Evolutionary conservation across 2,113 vertebrate species (phyloP).

Genomic region (Paradoxurus hermaphroditus): DNA sequence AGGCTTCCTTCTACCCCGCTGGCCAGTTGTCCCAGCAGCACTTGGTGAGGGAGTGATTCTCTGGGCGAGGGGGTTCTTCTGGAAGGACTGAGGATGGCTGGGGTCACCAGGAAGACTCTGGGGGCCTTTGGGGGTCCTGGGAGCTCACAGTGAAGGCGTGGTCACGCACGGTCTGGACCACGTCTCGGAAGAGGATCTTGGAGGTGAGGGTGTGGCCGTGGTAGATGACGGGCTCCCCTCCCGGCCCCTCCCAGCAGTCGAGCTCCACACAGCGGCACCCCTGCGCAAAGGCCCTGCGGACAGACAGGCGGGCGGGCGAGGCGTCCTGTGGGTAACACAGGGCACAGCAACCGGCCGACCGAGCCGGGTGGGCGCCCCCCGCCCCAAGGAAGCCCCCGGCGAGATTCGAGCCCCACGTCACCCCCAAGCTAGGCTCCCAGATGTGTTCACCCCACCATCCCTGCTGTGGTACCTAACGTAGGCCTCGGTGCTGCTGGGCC

Average conservation of each 20-base stretch:
- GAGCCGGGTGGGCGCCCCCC: not conserved
- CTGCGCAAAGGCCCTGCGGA: constrained; percentile 89
- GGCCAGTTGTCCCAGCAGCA: not conserved
- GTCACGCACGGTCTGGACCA: constrained; percentile 91
- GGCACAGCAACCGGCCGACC: not conserved
- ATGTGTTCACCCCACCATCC: not conserved
- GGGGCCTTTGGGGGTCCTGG: not conserved
- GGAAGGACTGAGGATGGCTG: not conserved
- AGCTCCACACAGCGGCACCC: constrained; percentile 98
- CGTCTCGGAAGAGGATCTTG: constrained; percentile 94
- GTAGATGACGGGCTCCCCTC: constrained; percentile 93
- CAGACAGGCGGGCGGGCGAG: rapidly evolving
- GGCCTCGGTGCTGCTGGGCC: constrained; percentile 95
- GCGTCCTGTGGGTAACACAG: not conserved
- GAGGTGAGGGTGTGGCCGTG: constrained; percentile 96
- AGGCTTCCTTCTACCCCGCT: not conserved
- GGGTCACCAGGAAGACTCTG: not conserved
- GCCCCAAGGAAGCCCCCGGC: not conserved
- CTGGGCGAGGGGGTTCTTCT: not conserved
- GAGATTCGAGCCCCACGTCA: not conserved
- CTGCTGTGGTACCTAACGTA: constrained; percentile 89
- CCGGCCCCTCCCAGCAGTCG: constrained; percentile 97
- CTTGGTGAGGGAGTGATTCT: not conserved
- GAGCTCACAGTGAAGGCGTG: constrained; percentile 90
- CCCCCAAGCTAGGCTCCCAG: not conserved